Evolutionary conservation across 2,113 vertebrate species (phyloP).

Genomic region (Theristicus caerulescens): DNA sequence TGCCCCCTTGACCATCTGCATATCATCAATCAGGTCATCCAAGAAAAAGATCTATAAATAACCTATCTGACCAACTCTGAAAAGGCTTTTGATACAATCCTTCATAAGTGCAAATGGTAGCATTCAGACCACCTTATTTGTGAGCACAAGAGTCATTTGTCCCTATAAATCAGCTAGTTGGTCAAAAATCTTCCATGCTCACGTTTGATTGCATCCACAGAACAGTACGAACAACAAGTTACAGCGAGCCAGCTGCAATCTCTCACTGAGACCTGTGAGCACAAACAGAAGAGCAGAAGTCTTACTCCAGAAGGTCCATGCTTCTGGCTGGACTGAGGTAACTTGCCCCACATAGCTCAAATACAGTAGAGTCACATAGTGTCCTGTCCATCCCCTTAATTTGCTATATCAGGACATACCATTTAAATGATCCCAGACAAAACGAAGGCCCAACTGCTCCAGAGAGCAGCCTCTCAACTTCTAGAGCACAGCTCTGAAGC

Average conservation of each 20-base stretch:
- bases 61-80: slow-evolving; percentile 31
- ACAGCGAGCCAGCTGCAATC: not conserved
- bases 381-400: not conserved
- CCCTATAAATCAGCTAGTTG: not conserved
- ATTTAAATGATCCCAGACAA: not conserved
- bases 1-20: slow-evolving; percentile 61
- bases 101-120: not conserved
- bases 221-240: not conserved
- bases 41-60: slow-evolving; percentile 67
- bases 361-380: not conserved
- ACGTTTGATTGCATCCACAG: not conserved
- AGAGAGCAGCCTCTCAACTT: not conserved
- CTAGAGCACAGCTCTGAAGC: not conserved
- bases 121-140: slow-evolving; percentile 30
- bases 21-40: slow-evolving; percentile 64
- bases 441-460: not conserved
- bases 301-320: not conserved
- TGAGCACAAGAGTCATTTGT: slow-evolving; percentile 40
- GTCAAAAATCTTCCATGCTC: not conserved
- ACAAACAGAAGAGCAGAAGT: not conserved
- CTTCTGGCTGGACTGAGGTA: not conserved
- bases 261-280: not conserved
- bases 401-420: not conserved
- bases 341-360: not conserved
- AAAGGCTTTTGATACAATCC: slow-evolving; percentile 53